Conservation (phyloP, 2,113 vertebrate genomes). For the Steatornis caripensis region DNA sequence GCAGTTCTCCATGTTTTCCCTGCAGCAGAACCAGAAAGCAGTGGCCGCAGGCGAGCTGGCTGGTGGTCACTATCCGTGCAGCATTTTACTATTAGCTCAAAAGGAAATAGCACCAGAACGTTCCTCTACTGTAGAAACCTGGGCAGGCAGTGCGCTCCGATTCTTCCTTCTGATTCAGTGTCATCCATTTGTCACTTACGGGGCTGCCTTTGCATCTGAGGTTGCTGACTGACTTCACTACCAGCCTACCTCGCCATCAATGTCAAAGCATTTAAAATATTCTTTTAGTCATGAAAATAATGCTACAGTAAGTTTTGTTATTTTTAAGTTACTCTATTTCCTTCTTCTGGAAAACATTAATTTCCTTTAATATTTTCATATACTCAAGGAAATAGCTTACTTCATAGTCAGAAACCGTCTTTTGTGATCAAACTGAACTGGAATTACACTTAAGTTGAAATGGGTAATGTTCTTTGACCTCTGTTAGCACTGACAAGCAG, state of each 20-base stretch:
- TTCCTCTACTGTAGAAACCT: neutral
- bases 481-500: neutral
- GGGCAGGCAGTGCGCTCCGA: accelerated
- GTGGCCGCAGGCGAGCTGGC: no score
- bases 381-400: neutral
- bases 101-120: neutral
- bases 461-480: neutral
- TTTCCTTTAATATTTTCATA: neutral
- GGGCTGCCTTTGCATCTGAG: neutral
- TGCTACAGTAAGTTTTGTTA: neutral
- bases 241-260: neutral
- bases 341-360: neutral
- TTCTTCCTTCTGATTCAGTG: neutral
- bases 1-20: neutral
- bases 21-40: neutral
- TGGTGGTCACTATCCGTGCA: no score
- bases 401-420: neutral
- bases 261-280: neutral
- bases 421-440: neutral
- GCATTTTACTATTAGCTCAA: neutral
- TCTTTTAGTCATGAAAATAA: neutral
- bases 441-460: neutral
- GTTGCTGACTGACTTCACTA: no score
- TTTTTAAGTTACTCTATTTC: neutral
- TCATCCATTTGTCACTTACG: neutral